Evolutionary conservation across 2,888 invertebrate species (phyloP).

Genomic region (Ophioninae sp.): DNA sequence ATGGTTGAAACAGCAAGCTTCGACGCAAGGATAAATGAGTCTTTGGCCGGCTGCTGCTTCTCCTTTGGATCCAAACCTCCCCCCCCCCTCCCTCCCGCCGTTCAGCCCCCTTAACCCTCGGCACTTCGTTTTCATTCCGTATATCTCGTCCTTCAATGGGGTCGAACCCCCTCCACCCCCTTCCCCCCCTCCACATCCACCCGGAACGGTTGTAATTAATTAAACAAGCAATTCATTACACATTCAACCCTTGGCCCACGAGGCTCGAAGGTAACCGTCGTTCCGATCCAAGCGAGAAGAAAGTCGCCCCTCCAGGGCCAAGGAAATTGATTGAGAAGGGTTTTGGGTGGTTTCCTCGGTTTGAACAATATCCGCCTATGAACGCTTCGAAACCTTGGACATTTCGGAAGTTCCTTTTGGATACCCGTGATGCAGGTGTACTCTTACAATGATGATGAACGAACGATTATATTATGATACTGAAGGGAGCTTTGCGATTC

Average conservation of each 20-base stretch:
- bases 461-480: not conserved
- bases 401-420: conserved; percentile 15
- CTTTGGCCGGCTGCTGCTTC: conserved; percentile 67
- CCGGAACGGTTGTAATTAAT: conserved; percentile 85
- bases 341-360: conserved; percentile 58
- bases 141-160: conserved; percentile 37
- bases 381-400: conserved; percentile 38
- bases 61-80: conserved; percentile 21
- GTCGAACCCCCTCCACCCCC: conserved; percentile 62
- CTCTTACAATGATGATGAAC: conserved; percentile 1
- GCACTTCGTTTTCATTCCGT: conserved; percentile 37
- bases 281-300: conserved; percentile 63
- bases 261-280: conserved; percentile 72
- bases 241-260: conserved; percentile 77
- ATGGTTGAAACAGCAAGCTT: conserved; percentile 57
- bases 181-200: conserved; percentile 67
- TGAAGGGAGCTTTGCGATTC: no score
- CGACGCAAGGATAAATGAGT: conserved; percentile 74
- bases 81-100: not conserved
- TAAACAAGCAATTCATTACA: conserved; percentile 90
- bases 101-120: conserved; percentile 15
- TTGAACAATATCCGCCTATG: conserved; percentile 56
- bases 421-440: not conserved
- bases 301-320: conserved; percentile 72
- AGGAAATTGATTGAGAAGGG: conserved; percentile 80